Evolutionary conservation across 2,888 invertebrate species (phyloP), one percentile per base, ranked within the genome.

Genomic region (Abrostola triplasia): DNA sequence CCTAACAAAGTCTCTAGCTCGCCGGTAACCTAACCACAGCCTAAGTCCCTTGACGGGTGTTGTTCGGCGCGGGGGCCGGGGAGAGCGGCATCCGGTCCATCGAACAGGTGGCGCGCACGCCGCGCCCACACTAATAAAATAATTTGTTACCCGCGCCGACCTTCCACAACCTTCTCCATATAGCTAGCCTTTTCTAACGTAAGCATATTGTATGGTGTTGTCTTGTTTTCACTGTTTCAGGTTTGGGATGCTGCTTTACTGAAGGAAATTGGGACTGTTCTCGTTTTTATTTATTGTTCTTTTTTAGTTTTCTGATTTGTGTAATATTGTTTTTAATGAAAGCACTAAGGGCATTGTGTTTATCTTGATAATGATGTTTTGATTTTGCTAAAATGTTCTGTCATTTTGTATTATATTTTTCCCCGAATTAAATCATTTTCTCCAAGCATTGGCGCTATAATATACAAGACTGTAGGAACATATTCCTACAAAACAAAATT

Each of bases 121-220:
- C 87, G 85, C 90, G 90, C 91, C 92, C 92, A 90, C 91, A 88
- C 88, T 90, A 90, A 90, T 91, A 87, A 90, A 92, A 91, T 90
- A 90, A 93, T 92, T 89, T 92, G 90, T 90, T 87, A 83, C 83
- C 79, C 83, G 82, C 76, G 81, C 84, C 89, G 91, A 92, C 93
- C 93, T 92, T 92, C 89, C 88, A 90, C 92, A 91, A 90, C 90
- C 90, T 91, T 90, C 89, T 86, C 77, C 68, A 55, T 79, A 69
- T 73, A 61, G 42, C 84, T 81, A 66, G 84, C 84, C 77, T 75
- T 76, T 73, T 87, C 80, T 64, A 40, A 70, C 80, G 36, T 63
- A 44, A n/a, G 52, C 12, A 9, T 38, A 13, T 40, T 9, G 24
- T 64, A 40, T 61, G n/a, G 7, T 49, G 12, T 55, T 75, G 52